Percentiles rank a stretch among this genome's conserved stretches.
Conservation (phyloP, 2,113 vertebrate genomes). For the Nesoenas mayeri region DNA sequence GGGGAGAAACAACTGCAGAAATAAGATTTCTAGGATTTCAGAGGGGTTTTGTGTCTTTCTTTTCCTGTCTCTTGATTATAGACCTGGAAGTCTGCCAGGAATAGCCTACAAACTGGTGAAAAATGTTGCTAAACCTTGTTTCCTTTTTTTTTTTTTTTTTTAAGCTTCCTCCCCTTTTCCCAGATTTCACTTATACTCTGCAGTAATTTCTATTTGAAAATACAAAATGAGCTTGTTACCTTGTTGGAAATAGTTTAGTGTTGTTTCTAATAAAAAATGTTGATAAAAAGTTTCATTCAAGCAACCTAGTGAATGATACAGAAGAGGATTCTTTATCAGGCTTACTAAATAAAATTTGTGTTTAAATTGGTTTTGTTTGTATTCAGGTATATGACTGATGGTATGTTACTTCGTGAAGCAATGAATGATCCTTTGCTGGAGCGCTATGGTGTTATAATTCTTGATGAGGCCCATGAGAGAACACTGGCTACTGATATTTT, state of each 20-base stretch:
- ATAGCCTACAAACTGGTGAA: not conserved
- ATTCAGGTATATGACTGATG: slow-evolving; percentile 94
- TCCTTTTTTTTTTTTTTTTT: not conserved
- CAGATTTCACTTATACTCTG: not conserved
- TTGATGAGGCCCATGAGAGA: slow-evolving; percentile 96
- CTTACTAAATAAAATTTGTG: not conserved
- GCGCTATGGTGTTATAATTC: slow-evolving; percentile 94
- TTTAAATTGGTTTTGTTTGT: not conserved
- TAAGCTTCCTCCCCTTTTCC: fast-evolving
- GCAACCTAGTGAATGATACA: not conserved
- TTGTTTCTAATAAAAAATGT: not conserved
- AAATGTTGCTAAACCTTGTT: not conserved
- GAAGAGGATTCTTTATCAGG: not conserved
- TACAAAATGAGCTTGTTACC: not conserved
- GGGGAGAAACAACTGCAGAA: not conserved
- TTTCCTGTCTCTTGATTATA: not conserved
- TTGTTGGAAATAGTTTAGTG: not conserved
- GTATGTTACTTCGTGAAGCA: slow-evolving; percentile 95
- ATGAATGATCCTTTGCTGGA: slow-evolving; percentile 98
- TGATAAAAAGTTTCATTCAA: not conserved
- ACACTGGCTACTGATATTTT: slow-evolving; percentile 96
- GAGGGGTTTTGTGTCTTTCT: not conserved
- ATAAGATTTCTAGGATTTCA: not conserved
- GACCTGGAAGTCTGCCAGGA: not conserved
- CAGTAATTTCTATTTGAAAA: not conserved